Evolutionary conservation across 2,797 vertebrate species (phyloP).

Genomic region (Neomorphus geoffroyi): DNA sequence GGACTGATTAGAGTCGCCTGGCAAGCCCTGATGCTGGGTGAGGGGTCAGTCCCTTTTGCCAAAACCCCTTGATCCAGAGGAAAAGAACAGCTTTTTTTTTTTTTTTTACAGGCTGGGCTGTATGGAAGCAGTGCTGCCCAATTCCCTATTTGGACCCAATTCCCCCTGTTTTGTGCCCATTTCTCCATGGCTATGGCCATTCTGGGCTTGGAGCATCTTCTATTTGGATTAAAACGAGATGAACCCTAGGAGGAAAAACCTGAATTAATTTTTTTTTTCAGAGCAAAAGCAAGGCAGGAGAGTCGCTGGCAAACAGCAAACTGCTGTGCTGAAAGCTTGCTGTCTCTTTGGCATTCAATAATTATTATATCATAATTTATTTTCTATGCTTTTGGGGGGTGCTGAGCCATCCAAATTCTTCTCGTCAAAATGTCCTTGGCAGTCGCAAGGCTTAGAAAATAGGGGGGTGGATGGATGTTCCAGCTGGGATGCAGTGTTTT

Average conservation of each 20-base stretch:
- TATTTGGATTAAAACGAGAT: rapidly evolving
- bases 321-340: neutral
- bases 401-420: neutral
- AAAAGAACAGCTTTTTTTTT: neutral
- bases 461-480: neutral
- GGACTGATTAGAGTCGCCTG: slow-evolving; percentile 60
- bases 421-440: slow-evolving; percentile 19
- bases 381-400: neutral
- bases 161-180: neutral
- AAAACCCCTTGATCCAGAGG: neutral
- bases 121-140: rapidly evolving
- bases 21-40: slow-evolving; percentile 38
- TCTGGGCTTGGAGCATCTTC: neutral
- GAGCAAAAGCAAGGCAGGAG: neutral
- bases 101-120: neutral
- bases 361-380: neutral
- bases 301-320: neutral
- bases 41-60: slow-evolving; percentile 44
- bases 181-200: neutral
- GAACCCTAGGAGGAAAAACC: neutral
- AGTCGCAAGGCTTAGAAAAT: neutral
- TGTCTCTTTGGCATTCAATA: neutral
- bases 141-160: neutral
- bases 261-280: neutral
- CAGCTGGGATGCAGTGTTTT: neutral